A percentile compares a stretch with the other conserved stretches of the same genome.
These are phyloP conservation scores for Montipora sp. DNA, from an alignment of 64 coral and sea anemone genomes.

Conservation along the genomic window DNA sequence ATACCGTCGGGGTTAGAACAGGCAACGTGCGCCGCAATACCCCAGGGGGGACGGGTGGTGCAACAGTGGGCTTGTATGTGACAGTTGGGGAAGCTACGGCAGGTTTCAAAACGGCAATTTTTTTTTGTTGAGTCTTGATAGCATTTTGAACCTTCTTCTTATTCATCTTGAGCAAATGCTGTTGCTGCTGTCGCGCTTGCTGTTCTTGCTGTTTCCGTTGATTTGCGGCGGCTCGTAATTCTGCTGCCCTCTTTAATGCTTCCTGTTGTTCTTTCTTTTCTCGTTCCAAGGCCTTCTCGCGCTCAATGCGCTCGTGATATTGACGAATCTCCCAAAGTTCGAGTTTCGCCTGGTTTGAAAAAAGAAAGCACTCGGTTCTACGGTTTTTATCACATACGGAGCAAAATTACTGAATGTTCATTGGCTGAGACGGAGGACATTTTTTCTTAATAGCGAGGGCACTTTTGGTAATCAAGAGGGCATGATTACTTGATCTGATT, in stretches of 20 bases:
- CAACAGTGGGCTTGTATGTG: conserved; percentile 47
- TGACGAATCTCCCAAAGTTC: conserved; percentile 99
- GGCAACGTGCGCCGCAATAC: conserved; percentile 37
- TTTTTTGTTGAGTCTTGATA: conserved; percentile 90
- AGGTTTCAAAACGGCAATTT: conserved; percentile 42
- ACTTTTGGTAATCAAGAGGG: no score
- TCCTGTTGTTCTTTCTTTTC: conserved; percentile 96
- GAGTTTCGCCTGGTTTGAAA: conserved; percentile 71
- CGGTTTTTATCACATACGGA: no score
- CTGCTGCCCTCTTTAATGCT: conserved; percentile 76
- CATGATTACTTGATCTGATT: no score
- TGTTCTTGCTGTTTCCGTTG: conserved; percentile 93
- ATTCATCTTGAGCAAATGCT: conserved; percentile 77
- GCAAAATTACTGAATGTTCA: no score
- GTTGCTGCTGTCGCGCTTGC: conserved; percentile 91
- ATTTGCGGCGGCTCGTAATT: conserved; percentile 83
- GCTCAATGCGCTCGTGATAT: conserved; percentile 91
- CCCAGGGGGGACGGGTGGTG: conserved; percentile 1
- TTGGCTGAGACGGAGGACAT: no score
- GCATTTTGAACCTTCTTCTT: conserved; percentile 95
- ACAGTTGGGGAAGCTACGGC: conserved; percentile 23
- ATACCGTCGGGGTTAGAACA: not conserved
- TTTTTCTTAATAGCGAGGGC: no score
- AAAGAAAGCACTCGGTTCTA: not conserved
- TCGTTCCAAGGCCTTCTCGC: conserved; percentile 87